These are phyloP conservation scores for Burhinus oedicnemus DNA, from an alignment of 2,113 vertebrate genomes.

Conservation along the genomic window DNA sequence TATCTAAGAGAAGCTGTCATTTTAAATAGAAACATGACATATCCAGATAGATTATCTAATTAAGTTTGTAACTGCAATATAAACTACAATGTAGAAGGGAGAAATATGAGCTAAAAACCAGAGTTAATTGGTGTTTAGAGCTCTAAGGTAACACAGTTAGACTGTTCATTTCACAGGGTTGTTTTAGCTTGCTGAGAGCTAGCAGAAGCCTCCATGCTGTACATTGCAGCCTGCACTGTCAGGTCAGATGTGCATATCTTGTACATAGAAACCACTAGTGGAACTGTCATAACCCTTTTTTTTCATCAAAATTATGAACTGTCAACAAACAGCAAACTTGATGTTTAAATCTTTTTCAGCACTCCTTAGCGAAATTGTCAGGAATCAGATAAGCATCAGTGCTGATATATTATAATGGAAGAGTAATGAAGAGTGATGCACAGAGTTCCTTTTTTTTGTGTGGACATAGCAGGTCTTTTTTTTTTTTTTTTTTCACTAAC, in stretches of 20 bases:
- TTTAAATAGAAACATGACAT: constrained; percentile 12
- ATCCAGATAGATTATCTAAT: constrained; percentile 25
- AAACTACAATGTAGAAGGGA: background rate
- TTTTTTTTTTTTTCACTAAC: background rate
- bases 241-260: background rate
- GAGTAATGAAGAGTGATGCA: background rate
- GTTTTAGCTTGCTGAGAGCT: background rate
- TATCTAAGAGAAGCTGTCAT: constrained; percentile 11
- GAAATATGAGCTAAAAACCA: background rate
- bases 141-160: background rate
- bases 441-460: background rate
- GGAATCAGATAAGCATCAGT: background rate
- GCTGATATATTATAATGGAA: background rate
- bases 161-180: background rate
- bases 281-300: background rate
- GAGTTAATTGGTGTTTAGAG: constrained; percentile 1
- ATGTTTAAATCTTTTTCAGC: background rate
- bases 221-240: background rate
- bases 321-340: background rate
- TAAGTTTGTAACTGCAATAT: background rate
- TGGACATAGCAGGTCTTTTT: background rate
- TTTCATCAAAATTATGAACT: background rate
- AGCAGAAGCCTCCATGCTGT: background rate
- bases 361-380: background rate
- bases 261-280: background rate